Evolutionary conservation across 2,797 vertebrate genomes (phyloP).

Genomic region (Taenioides sp.): DNA sequence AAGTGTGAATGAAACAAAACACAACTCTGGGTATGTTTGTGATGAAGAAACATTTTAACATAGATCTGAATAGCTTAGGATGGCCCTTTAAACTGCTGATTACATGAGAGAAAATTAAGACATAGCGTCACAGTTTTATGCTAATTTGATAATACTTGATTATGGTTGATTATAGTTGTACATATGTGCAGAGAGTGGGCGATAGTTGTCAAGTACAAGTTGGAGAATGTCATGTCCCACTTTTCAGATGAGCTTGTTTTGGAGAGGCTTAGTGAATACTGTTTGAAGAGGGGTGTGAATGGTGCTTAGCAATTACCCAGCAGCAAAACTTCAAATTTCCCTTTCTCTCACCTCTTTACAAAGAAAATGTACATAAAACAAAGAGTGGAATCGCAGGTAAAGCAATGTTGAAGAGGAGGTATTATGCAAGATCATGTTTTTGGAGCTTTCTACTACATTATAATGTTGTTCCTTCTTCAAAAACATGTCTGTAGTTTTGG

Average conservation of each 20-base stretch:
- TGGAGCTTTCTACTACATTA: no score
- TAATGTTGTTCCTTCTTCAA: no score
- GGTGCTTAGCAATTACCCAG: slow-evolving; percentile 7
- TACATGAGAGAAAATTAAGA: background rate
- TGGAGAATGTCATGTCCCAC: slow-evolving; percentile 15
- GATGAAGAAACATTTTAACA: no score
- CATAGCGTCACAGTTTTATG: background rate
- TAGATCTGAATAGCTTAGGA: no score
- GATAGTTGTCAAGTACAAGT: slow-evolving; percentile 13
- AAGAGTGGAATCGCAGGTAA: background rate
- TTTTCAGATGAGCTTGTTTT: slow-evolving; percentile 13
- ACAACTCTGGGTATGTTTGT: no score
- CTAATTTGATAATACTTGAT: background rate
- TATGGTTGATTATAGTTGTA: background rate
- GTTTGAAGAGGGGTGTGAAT: slow-evolving; percentile 11
- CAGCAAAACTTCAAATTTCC: background rate
- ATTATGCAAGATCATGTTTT: background rate
- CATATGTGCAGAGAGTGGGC: background rate
- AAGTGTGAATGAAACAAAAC: no score
- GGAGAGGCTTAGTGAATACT: slow-evolving; percentile 26
- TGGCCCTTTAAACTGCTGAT: background rate
- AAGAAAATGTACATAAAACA: background rate
- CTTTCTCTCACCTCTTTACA: background rate
- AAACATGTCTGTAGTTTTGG: no score
- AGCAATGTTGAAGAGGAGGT: background rate